Evolutionary conservation across 1,140 invertebrate species (phyloP), one percentile per base, ranked within the genome.

Genomic region (Holcopasites calliopsidis): DNA sequence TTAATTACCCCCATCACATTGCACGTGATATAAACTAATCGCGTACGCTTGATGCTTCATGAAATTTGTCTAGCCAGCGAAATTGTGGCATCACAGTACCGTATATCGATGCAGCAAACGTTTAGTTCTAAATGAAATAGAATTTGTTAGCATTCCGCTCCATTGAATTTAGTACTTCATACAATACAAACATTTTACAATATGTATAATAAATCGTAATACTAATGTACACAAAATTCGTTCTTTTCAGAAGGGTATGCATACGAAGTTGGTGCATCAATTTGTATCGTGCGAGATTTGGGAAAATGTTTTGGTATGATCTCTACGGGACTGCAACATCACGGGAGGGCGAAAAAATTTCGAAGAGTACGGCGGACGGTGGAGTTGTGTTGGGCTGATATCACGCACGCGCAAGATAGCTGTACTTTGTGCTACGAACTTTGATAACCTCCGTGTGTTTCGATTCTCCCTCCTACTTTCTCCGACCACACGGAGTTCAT

Each of bases 381-480:
- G n/a, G 47, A 58, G 64, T 35, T 69, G 38, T 54, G 73, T 76
- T 69, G 69, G 68, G 61, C 18, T 31, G 75, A 62, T 70, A 84
- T 78, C 88, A 86, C 84, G 87, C 83, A 86, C 84, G 87, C 83
- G 84, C 79, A 62, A 33, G 85, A 89, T 85, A 87, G 84, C 85
- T 88, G 90, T 87, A 90, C 89, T 89, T 90, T 90, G 87, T 77
- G 84, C 89, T 65, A 66, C 79, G 85, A 88, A 86, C 85, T 66
- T 47, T 69, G 90, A 91, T 91, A 91, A 91, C 90, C 89, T 89
- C 42, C 18, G 8, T 33, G 31, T 44, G 44, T 35, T 40, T 8
- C 38, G 62, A 33, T 18, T 13, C 21, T 28, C 65, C 76, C 81
- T 28, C 44, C 58, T 70, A 10, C 31, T 42, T 55, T 57, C 54